Evolutionary conservation across 2,113 vertebrate genomes (phyloP), one percentile per base, ranked within the genome.

Genomic region (Capreolus pygargus): DNA sequence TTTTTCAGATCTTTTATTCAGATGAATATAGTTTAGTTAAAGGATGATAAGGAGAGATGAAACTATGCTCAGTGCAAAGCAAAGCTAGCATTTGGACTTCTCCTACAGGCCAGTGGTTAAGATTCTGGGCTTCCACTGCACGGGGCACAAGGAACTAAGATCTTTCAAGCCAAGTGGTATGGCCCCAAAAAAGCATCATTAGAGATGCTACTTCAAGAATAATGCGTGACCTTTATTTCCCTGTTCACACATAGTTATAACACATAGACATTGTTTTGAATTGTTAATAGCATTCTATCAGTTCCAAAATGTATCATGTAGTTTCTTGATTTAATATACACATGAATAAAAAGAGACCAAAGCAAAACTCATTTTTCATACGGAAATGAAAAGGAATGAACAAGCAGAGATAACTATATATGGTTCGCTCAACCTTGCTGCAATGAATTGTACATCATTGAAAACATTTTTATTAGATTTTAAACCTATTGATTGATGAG

Each of bases 391-490:
- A 97, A 83, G 4, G 28, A 96, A 94, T 79, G 58, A 92, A 87
- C 36, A 84, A 57, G 89, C 36, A 95, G 33, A 78, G 43, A 39
- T 86, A 94, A 91, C 54, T 93, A 54, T 25, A 30, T 55, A 86
- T 83, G 15, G 27, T 85, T 91, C 95, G 25, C 17, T 79, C 43
- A 88, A 43, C 43, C 23, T 30, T 97, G 15, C 11, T 39, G 7
- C 15, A 97, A 54, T 74, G 39, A 43, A 82, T 74, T 82, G 10
- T n/a, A 74, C 8, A 36, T 74, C 21, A 84, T 12, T 96, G n/a
- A 84, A 94, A 95, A 82, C 15, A 95, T 86, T 88, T 97, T 54
- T 86, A 91, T 86, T 97, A 64, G 5, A 87, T 95, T 95, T 94
- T 92, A 92, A 95, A 88, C 47, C 33, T 84, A 25, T 74, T 82